Evolutionary conservation across 2,797 vertebrate genomes (phyloP), one percentile per base, ranked within the genome.

Genomic region (Trematomus bernacchii): DNA sequence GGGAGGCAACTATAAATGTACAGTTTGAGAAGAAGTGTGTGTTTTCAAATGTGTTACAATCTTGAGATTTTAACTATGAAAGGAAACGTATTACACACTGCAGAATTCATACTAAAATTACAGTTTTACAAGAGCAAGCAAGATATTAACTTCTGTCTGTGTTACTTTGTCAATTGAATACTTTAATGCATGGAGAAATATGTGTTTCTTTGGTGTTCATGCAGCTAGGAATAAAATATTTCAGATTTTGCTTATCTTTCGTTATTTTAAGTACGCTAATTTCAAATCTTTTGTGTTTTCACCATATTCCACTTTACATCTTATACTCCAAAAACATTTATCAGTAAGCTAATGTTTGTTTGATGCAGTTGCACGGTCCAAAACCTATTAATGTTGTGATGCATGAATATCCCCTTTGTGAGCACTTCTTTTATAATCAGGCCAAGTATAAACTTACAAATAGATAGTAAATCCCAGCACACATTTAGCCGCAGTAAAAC

Each of bases 401-500:
- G 6, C 1, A 15, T 55, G 9, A 40, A 27, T 67, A 19, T 52
- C 33, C 16, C 16, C 42, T 53, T 18, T 54, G 4, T 42, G 33
- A 59, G 43, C 27, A 21, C 15, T 37, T 59, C 9, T 3, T 12
- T 46, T 27, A 18, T 19, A 66, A 71, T 14, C 6, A 18, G 15
- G 11, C n/a, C 10, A 33, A 59, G 16, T 55, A 23, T 57, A 40
- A 64, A 53, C 21, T 33, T 46, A 50, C 30, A 54, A 42, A 40
- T 11, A 50, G 55, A 37, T 21, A 62, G 2, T 43, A 15, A 65
- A 71, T 23, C 33, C 46, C 48, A 27, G 44, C 33, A 59, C 44
- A 27, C 14, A 57, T 71, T 51, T 66, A 57, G 46, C 14, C 65
- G 60, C n/a, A 68, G 30, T 14, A 16, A 78, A 73, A 77, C 23